phyloP scores from a whole-genome alignment of 2,113 vertebrate species.

The Tachysurus fulvidraco region DNA sequence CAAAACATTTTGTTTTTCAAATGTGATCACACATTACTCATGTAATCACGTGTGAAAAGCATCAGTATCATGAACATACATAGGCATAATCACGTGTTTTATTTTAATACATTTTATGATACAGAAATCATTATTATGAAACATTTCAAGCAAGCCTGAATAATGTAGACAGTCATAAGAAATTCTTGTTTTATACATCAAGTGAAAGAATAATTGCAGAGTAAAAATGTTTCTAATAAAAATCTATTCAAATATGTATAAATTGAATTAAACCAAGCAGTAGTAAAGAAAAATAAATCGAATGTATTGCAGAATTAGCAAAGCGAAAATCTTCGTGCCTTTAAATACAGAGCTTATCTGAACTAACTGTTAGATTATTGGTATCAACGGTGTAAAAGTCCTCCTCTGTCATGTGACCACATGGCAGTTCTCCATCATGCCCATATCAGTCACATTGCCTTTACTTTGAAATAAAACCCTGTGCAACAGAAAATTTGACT shows the following conservation, averaged over 20 bases:
- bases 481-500: slow-evolving; percentile 1
- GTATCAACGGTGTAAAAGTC: neutral
- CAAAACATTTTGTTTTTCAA: neutral
- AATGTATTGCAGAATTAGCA: neutral
- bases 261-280: neutral
- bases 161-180: neutral
- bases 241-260: neutral
- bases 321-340: neutral
- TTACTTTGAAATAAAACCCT: slow-evolving; percentile 25
- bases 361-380: neutral
- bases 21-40: neutral
- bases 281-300: neutral
- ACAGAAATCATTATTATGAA: neutral
- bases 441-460: neutral
- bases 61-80: neutral
- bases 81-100: neutral
- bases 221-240: slow-evolving; percentile 3
- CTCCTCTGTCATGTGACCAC: neutral
- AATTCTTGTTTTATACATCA: neutral
- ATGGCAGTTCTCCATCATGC: neutral
- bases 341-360: neutral
- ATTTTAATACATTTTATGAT: slow-evolving; percentile 9
- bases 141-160: neutral
- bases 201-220: neutral
- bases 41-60: neutral